These are phyloP conservation scores for Eledona agricola DNA, from an alignment of 2,888 invertebrate species.

Conservation along the genomic window DNA sequence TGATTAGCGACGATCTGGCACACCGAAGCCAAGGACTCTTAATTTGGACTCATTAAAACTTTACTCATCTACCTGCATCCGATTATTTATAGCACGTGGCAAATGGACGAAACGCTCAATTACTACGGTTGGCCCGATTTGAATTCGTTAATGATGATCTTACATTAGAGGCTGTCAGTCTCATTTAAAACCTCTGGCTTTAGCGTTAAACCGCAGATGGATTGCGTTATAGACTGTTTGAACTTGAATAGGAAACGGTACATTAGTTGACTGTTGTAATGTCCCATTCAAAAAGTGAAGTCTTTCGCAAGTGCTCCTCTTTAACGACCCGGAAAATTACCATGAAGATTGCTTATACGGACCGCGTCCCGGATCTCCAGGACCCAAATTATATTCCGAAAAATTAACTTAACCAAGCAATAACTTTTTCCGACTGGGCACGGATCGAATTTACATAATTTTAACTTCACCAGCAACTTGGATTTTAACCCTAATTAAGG, in stretches of 20 bases:
- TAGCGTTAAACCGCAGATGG: conserved; percentile 24
- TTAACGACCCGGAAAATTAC: conserved; percentile 32
- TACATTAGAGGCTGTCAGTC: conserved; percentile 16
- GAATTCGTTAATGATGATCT: conserved; percentile 28
- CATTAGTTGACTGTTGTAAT: conserved; percentile 31
- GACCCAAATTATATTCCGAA: no score
- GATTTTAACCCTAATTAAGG: conserved; percentile 18
- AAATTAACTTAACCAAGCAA: conserved; percentile 6
- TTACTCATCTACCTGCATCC: no score
- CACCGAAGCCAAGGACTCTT: no score
- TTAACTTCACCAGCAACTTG: conserved; percentile 4
- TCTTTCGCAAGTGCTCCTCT: conserved; percentile 29
- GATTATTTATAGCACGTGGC: no score
- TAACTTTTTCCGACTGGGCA: conserved; percentile 8
- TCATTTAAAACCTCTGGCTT: conserved; percentile 20
- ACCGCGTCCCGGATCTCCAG: conserved; percentile 6
- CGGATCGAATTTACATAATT: conserved; percentile 12
- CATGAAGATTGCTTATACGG: conserved; percentile 26
- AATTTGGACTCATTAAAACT: no score
- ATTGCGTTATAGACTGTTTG: conserved; percentile 30
- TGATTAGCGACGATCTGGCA: no score
- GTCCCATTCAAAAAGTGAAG: conserved; percentile 27
- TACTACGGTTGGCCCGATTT: conserved; percentile 17
- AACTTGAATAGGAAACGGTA: conserved; percentile 34
- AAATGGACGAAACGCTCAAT: no score